Conservation (phyloP, 2,797 vertebrate genomes). For the Psittacula echo region DNA sequence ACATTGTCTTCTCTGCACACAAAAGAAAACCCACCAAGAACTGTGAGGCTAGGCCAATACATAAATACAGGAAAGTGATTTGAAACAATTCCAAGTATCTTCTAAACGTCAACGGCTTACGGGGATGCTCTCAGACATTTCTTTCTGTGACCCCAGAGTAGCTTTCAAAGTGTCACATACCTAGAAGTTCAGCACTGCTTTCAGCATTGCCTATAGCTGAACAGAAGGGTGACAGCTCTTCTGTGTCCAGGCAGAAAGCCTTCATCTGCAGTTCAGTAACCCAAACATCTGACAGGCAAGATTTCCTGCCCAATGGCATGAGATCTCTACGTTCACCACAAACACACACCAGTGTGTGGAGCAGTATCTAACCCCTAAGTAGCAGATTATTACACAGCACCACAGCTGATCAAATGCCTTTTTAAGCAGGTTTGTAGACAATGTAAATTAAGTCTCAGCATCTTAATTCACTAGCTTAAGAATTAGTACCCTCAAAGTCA, state of each 20-base stretch:
- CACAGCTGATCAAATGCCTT: background rate
- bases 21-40: background rate
- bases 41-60: background rate
- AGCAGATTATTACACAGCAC: background rate
- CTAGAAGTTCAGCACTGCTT: background rate
- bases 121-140: background rate
- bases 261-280: background rate
- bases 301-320: fast-evolving
- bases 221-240: background rate
- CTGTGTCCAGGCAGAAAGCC: background rate
- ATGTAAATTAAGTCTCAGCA: background rate
- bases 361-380: background rate
- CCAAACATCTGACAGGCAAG: background rate
- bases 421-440: background rate
- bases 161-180: background rate
- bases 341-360: background rate
- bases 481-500: background rate
- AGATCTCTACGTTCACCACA: background rate
- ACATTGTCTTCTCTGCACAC: background rate
- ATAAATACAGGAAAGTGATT: background rate
- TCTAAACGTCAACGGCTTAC: background rate
- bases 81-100: background rate
- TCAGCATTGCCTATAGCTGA: background rate
- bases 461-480: background rate
- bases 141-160: background rate